Evolutionary conservation across 2,113 vertebrate species (phyloP).

Genomic region (Bos indicus): DNA sequence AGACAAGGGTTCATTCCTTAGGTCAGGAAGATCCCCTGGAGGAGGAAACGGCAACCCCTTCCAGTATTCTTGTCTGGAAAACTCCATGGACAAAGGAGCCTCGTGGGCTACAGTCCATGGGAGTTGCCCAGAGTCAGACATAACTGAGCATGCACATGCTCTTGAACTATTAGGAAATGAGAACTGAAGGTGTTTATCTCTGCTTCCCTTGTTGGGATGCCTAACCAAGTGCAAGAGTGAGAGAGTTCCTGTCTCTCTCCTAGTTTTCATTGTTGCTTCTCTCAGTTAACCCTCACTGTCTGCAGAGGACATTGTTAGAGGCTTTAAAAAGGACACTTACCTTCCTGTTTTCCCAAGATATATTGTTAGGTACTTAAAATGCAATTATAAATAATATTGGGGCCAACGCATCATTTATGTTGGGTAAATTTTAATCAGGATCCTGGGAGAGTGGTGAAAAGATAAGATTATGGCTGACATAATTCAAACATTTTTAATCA

Average conservation of each 20-base stretch:
- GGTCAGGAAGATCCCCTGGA: not conserved
- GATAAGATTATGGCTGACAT: no score
- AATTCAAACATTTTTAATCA: not conserved
- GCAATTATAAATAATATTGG: not conserved
- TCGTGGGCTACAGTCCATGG: accelerated
- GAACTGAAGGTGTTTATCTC: no score
- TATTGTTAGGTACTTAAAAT: not conserved
- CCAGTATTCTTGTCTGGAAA: not conserved
- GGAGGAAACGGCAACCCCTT: not conserved
- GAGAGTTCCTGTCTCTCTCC: not conserved
- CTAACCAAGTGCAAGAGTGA: accelerated
- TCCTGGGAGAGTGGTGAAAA: not conserved
- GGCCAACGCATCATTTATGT: no score
- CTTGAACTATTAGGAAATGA: not conserved
- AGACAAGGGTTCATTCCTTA: not conserved
- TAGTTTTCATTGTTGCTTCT: accelerated
- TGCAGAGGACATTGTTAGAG: not conserved
- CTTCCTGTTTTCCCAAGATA: not conserved
- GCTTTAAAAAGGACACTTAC: not conserved
- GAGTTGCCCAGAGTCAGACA: not conserved
- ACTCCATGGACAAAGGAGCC: not conserved
- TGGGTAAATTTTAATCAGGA: not conserved
- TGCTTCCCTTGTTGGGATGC: not conserved
- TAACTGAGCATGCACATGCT: not conserved
- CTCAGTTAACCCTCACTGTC: accelerated